Evolutionary conservation across 53 echinoderm and acorn worm genomes (phyloP).

Genomic region (Hippasteria phrygiana): DNA sequence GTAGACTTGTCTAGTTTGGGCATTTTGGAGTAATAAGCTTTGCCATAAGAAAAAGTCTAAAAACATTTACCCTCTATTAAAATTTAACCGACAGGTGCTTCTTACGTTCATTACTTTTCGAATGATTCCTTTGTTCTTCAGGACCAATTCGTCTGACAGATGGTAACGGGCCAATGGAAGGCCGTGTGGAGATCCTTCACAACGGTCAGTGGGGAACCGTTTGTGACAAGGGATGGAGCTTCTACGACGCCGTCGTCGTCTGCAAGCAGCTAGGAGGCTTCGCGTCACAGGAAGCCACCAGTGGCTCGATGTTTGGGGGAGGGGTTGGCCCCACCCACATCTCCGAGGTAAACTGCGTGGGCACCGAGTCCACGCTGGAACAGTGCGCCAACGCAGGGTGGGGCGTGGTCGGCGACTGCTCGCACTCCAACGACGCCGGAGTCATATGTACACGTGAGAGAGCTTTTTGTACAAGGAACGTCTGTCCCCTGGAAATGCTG

Average conservation of each 20-base stretch:
- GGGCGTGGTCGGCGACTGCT: conserved; percentile 44
- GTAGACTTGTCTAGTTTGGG: too few species aligned
- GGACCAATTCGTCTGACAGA: conserved; percentile 76
- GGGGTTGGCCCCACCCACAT: conserved; percentile 44
- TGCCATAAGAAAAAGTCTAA: too few species aligned
- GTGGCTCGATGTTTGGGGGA: conserved; percentile 54
- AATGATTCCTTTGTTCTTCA: too few species aligned
- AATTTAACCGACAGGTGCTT: too few species aligned
- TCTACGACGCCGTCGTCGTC: conserved; percentile 80
- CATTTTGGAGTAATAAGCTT: too few species aligned
- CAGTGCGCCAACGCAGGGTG: conserved; percentile 71
- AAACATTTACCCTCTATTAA: too few species aligned
- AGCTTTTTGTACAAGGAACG: background rate
- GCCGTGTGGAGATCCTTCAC: conserved; percentile 79
- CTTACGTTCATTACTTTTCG: too few species aligned
- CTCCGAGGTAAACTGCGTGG: conserved; percentile 44
- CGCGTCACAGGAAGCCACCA: conserved; percentile 49
- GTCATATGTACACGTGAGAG: conserved; percentile 75
- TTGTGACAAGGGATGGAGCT: conserved; percentile 80
- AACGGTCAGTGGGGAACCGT: conserved; percentile 74
- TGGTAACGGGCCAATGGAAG: conserved; percentile 76
- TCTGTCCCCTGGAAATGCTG: too few species aligned
- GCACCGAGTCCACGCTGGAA: conserved; percentile 52
- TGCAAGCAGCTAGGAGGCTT: conserved; percentile 78
- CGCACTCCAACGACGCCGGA: conserved; percentile 51